phyloP scores from a whole-genome alignment of 1,140 invertebrate genomes.

The Tetraneura akinire region DNA sequence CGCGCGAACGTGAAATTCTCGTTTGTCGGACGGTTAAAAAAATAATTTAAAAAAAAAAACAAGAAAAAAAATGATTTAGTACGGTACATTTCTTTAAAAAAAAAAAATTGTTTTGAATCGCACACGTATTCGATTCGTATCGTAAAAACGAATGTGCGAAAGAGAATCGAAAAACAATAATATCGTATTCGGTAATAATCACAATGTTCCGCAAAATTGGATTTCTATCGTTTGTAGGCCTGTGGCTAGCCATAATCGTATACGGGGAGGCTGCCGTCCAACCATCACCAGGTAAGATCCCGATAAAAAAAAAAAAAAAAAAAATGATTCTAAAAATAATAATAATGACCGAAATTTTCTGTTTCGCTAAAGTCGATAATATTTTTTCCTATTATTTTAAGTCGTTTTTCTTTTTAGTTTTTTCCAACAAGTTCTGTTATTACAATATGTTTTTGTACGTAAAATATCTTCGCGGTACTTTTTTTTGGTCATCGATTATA shows the following conservation, averaged over 20 bases:
- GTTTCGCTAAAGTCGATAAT: neutral
- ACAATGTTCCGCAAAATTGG: constrained; percentile 18
- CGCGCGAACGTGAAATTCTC: no score
- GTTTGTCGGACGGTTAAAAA: no score
- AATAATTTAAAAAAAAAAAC: no score
- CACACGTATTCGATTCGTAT: neutral
- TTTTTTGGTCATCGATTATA: no score
- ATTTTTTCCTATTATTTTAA: neutral
- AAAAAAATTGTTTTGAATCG: no score
- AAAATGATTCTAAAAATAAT: neutral
- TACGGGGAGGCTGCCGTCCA: neutral
- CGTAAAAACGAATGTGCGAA: neutral
- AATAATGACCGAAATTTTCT: neutral
- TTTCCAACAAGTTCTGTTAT: no score
- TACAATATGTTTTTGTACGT: neutral
- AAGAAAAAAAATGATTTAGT: no score
- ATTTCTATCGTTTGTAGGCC: neutral
- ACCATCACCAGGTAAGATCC: constrained; percentile 2
- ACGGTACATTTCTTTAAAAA: no score
- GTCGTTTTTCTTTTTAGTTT: neutral
- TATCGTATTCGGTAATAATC: neutral
- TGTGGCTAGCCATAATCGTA: neutral
- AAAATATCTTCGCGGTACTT: neutral
- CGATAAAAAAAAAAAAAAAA: no score
- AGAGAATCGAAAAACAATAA: neutral